Evolutionary conservation across 2,888 invertebrate genomes (phyloP).

Genomic region (Drosophila hamatofila): DNA sequence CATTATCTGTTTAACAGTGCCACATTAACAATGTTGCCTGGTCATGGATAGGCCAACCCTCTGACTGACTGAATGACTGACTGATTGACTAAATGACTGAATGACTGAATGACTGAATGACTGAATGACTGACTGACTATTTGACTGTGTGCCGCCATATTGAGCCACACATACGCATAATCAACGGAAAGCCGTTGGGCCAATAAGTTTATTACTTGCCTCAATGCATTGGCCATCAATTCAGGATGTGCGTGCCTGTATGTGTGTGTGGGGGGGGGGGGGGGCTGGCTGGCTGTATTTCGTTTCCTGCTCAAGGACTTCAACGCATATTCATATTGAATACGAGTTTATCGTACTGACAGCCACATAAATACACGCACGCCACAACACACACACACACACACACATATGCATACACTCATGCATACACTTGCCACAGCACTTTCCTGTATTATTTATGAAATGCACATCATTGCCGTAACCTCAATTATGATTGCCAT

Average conservation of each 20-base stretch:
- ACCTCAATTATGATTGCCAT: constrained; percentile 71
- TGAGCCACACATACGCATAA: constrained; percentile 62
- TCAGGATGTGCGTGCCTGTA: constrained; percentile 25
- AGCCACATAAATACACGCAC: constrained; percentile 47
- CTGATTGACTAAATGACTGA: constrained; percentile 6
- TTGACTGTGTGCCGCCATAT: constrained; percentile 48
- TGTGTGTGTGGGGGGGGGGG: constrained; percentile 4
- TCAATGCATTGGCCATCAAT: constrained; percentile 75
- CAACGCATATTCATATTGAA: constrained; percentile 60
- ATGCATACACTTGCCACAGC: constrained; percentile 31
- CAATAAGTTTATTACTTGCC: constrained; percentile 81
- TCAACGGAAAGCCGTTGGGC: constrained; percentile 73
- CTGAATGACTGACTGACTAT: constrained; percentile 11
- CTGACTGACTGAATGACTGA: constrained; percentile 3
- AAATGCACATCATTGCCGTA: constrained; percentile 78
- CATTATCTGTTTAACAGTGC: constrained; percentile 83
- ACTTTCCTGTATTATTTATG: constrained; percentile 70
- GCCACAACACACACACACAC: constrained; percentile 11
- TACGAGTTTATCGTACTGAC: constrained; percentile 56
- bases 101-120: constrained; percentile 8
- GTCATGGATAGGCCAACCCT: constrained; percentile 63
- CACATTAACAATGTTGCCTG: constrained; percentile 72
- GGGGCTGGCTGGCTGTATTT: constrained; percentile 20
- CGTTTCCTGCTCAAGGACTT: constrained; percentile 58
- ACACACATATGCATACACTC: constrained; percentile 8